A percentile compares a stretch with the other conserved stretches of the same genome.
Conservation (phyloP, 2,888 invertebrate genomes). For the Lepidocyrtinus sp. region DNA sequence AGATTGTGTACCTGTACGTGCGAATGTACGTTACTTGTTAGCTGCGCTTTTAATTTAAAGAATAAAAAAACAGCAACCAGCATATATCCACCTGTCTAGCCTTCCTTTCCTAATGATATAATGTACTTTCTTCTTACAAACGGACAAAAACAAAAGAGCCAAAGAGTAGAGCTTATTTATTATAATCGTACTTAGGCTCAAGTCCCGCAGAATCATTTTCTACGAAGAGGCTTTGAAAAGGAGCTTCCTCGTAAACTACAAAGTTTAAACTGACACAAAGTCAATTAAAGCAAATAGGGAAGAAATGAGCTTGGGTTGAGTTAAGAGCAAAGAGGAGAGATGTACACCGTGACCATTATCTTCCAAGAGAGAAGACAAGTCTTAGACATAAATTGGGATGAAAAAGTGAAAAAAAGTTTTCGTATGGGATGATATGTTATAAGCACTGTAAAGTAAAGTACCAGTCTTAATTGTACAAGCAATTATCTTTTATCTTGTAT, state of each 20-base stretch:
- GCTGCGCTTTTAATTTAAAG: conserved; percentile 7
- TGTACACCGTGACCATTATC: conserved; percentile 7
- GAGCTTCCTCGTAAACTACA: conserved; percentile 37
- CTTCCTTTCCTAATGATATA: no score
- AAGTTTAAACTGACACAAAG: conserved; percentile 56
- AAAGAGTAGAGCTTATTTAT: not conserved
- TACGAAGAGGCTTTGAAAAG: not conserved
- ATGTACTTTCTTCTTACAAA: not conserved
- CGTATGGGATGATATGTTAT: no score
- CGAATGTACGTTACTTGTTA: not conserved
- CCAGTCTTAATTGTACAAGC: not conserved
- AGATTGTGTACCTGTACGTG: not conserved
- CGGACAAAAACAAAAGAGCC: not conserved
- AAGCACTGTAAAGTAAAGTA: no score
- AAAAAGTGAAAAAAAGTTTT: conserved; percentile 12
- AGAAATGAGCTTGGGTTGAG: not conserved
- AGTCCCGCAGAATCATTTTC: not conserved
- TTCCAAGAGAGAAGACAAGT: not conserved
- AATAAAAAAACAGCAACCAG: not conserved
- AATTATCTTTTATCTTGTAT: not conserved
- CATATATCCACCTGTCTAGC: no score
- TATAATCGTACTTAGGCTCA: conserved; percentile 14
- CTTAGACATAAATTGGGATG: no score
- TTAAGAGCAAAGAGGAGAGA: no score
- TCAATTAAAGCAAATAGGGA: conserved; percentile 36